Conservation (phyloP, 2,113 vertebrate species). For the Ahaetulla prasina region DNA sequence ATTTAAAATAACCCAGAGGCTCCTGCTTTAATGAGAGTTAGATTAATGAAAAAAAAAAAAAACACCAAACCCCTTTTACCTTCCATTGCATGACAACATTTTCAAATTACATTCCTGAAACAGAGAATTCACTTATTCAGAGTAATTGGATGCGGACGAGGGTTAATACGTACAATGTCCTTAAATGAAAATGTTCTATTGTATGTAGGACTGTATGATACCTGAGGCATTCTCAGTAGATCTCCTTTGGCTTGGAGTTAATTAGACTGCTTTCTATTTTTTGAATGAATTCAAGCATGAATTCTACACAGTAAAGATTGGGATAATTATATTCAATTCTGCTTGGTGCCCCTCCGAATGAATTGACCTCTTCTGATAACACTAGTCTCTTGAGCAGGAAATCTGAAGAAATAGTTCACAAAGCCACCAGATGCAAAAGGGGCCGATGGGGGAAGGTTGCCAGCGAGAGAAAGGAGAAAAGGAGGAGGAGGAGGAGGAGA, state of each 20-base stretch:
- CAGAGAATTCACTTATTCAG: constrained; percentile 97
- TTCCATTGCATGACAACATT: constrained; percentile 93
- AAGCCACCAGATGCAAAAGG: constrained; percentile 79
- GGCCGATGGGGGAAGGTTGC: constrained; percentile 53
- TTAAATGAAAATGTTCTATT: constrained; percentile 99
- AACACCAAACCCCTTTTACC: constrained; percentile 82
- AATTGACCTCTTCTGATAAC: constrained; percentile 98
- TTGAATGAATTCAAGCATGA: constrained; percentile 98
- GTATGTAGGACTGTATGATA: constrained; percentile 98
- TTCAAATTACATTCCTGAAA: constrained; percentile 94
- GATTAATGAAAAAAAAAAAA: constrained; percentile 91
- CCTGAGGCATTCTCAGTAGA: constrained; percentile 95
- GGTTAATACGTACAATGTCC: constrained; percentile 99
- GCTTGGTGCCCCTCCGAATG: constrained; percentile 91
- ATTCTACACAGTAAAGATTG: constrained; percentile 93
- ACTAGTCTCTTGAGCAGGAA: constrained; percentile 90
- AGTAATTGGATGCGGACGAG: constrained; percentile 99
- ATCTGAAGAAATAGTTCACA: constrained; percentile 88
- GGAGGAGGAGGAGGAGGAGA: neutral
- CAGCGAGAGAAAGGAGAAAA: constrained; percentile 9
- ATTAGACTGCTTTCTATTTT: constrained; percentile 93
- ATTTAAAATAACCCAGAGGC: constrained; percentile 88
- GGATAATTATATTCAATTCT: constrained; percentile 99
- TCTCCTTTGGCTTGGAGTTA: constrained; percentile 86
- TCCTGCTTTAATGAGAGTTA: constrained; percentile 88